These are phyloP conservation scores for Platyura marginata DNA, from an alignment of 1,140 invertebrate genomes.

Conservation along the genomic window DNA sequence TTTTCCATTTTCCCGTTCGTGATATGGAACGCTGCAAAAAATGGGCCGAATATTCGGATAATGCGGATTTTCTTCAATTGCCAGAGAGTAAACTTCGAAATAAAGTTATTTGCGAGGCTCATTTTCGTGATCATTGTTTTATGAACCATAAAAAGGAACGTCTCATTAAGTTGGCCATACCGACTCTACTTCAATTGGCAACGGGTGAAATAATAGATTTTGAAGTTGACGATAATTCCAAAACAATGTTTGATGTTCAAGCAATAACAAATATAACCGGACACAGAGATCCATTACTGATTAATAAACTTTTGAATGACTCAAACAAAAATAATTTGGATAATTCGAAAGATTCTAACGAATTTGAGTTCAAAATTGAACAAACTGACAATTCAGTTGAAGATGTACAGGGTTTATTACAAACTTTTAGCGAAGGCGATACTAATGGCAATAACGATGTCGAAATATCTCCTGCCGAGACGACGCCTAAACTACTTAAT, in stretches of 20 bases:
- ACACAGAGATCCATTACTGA: no score
- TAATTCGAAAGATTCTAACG: no score
- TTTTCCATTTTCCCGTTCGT: slow-evolving; percentile 28
- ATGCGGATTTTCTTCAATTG: slow-evolving; percentile 19
- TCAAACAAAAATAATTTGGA: no score
- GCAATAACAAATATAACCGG: no score
- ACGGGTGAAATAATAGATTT: slow-evolving; percentile 8
- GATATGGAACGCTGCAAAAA: slow-evolving; percentile 18
- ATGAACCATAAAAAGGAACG: slow-evolving; percentile 24
- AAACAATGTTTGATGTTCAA: neutral
- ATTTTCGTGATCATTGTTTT: slow-evolving; percentile 28
- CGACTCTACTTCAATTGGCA: slow-evolving; percentile 10
- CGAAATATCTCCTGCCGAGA: no score
- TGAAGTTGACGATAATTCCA: neutral
- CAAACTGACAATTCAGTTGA: no score
- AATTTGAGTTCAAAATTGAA: no score
- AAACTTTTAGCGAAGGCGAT: no score
- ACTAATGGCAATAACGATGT: no score
- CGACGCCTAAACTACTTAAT: no score
- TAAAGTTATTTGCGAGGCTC: slow-evolving; percentile 26
- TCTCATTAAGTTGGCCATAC: slow-evolving; percentile 9
- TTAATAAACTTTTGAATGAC: no score
- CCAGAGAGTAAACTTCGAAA: slow-evolving; percentile 20
- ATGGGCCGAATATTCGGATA: slow-evolving; percentile 24
- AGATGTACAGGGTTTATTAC: no score